Base-by-base conservation (phyloP, 2,797 vertebrate genomes). In the Tarsius wallacei region DNA sequence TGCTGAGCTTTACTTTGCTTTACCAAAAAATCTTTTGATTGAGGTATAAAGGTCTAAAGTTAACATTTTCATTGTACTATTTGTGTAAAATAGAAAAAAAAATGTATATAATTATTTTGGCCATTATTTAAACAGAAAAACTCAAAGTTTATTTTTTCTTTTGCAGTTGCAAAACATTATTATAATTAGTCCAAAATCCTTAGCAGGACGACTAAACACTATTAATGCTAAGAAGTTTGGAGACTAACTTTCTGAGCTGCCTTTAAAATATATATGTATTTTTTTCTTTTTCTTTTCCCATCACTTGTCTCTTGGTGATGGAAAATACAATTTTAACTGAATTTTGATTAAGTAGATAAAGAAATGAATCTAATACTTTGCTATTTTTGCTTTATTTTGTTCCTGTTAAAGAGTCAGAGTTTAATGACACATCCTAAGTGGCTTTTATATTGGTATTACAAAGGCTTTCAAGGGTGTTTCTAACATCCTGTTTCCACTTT, bases 331-430 rank as follows among this genome's bases (percentile, higher is more conserved):
- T 91, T 93, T 83, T 33, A 68, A 61, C n/a, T 80, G 70, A 88
- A 82, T 73, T 74, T 89, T 94, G 49, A 85, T 91, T 64, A 74
- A 33, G 22, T 73, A 5, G 31, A 3, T 64, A 5, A 63, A 94
- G 26, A 70, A 64, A 57, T 80, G 2, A 57, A 82, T 78, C 21
- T 76, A 93, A 31, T 74, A 47, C 6, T 57, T 95, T 85, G 21
- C 10, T 14, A 63, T 84, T 92, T 88, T 78, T 91, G 7, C 77
- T 81, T 82, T 55, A 76, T 68, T 89, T 93, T 6, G 80, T 86
- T 64, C 1, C n/a, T 86, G 2, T 47, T 64, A 77, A 80, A n/a
- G 77, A 2, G 81, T 88, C 31, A 33, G 7, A 64, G 21, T 78
- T 61, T 81, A 31, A 61, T 73, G 76, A 87, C 70, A 51, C 5